These are phyloP conservation scores for Microctenopoma steveboyesi DNA, from an alignment of 2,797 vertebrate species.

Conservation along the genomic window DNA sequence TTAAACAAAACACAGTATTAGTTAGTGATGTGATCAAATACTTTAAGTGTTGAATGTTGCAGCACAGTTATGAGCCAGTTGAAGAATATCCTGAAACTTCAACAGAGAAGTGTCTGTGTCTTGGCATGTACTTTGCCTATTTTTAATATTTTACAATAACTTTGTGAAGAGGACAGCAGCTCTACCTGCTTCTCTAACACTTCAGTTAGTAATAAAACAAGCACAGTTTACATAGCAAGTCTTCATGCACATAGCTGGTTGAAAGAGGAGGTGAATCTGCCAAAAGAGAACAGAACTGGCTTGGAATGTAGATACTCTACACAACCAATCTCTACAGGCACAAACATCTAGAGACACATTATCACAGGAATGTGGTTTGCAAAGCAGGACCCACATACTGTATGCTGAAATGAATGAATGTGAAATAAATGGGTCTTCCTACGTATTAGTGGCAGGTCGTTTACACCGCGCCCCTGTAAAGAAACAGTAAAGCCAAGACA, in stretches of 20 bases:
- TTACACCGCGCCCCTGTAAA: slow-evolving; percentile 76
- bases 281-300: slow-evolving; percentile 44
- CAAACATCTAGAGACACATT: slow-evolving; percentile 37
- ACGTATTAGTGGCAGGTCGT: slow-evolving; percentile 77
- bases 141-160: slow-evolving; percentile 47
- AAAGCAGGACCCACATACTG: slow-evolving; percentile 33
- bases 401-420: slow-evolving; percentile 73
- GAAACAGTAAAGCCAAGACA: slow-evolving; percentile 80
- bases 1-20: slow-evolving; percentile 50
- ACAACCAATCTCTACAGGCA: slow-evolving; percentile 2
- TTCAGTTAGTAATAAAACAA: slow-evolving; percentile 54
- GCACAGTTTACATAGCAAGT: slow-evolving; percentile 30
- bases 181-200: slow-evolving; percentile 30
- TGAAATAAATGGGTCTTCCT: slow-evolving; percentile 76
- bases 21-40: slow-evolving; percentile 53
- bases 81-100: slow-evolving; percentile 33
- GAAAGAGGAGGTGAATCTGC: slow-evolving; percentile 29
- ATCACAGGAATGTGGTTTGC: slow-evolving; percentile 33
- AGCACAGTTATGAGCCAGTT: slow-evolving; percentile 30
- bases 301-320: slow-evolving; percentile 23
- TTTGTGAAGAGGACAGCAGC: slow-evolving; percentile 24
- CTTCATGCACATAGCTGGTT: slow-evolving; percentile 12
- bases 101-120: slow-evolving; percentile 50
- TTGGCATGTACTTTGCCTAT: slow-evolving; percentile 54
- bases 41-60: slow-evolving; percentile 26